Evolutionary conservation across 2,113 vertebrate species (phyloP), one percentile per base, ranked within the genome.

Genomic region (Glaucidium brasilianum): DNA sequence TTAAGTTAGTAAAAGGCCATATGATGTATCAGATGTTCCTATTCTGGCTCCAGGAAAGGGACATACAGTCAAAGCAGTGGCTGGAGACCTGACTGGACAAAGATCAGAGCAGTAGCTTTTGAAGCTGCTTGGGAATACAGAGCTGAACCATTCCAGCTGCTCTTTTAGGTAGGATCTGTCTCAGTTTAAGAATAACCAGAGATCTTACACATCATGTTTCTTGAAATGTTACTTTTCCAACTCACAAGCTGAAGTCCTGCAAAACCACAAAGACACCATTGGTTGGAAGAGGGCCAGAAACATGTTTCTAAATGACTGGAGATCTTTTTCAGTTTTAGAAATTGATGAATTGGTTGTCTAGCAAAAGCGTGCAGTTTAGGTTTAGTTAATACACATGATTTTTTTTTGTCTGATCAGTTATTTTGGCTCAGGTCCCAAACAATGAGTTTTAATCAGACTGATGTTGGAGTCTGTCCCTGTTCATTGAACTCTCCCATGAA

Each of bases 351-450:
- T 59, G 93, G 10, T 85, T 86, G 43, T 75, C 73, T 75, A 92
- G 47, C 10, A 77, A 74, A 95, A 88, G 53, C 37, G 37, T 85
- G 53, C 18, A 18, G 41, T 90, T 88, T 76, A 68, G 26, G 32
- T 90, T 96, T 92, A 77, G 85, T 93, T 94, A 90, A 55, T 63
- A 88, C 47, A 60, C 41, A 37, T 67, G 12, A 79, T 55, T 86
- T 16, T n/a, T 86, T 93, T 86, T 74, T 18, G 21, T 85, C 27
- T 78, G 72, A 90, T 77, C 23, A 66, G 4, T 52, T 60, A 49
- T 47, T 94, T 93, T 93, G 90, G 71, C 94, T 83, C 47, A 63
- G 37, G 35, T 92, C 72, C 68, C 43, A 63, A 72, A 90, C 55
- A 86, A 29, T 88, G 76, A 66, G 45, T 94, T 78, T 84, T 76